A percentile compares a stretch with the other conserved stretches of the same genome.
Evolutionary conservation across 2,888 invertebrate species (phyloP).

Genomic region (Cataglyphis cursor): DNA sequence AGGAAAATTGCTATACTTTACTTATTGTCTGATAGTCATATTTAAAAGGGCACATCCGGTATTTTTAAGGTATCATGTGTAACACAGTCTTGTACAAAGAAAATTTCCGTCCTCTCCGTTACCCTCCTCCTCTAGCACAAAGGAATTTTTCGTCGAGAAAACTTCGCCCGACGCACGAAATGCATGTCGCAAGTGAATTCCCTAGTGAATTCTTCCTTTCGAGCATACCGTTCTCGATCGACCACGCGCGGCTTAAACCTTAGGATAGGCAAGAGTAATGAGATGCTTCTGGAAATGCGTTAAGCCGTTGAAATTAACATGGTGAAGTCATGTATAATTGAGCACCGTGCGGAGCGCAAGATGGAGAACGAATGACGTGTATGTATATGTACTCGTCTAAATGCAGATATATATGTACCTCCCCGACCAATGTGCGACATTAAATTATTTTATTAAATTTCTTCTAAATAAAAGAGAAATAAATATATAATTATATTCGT

Average conservation of each 20-base stretch:
- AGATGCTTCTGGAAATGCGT: constrained; percentile 22
- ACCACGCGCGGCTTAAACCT: constrained; percentile 22
- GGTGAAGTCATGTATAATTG: constrained; percentile 58
- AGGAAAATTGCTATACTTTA: not conserved
- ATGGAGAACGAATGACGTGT: not conserved
- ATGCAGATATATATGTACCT: not conserved
- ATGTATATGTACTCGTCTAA: not conserved
- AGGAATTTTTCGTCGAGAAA: constrained; percentile 39
- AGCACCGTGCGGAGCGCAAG: constrained; percentile 16
- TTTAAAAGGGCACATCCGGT: constrained; percentile 13
- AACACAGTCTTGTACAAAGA: constrained; percentile 35
- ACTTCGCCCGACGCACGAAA: constrained; percentile 22
- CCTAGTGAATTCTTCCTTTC: constrained; percentile 34
- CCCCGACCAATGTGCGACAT: not conserved
- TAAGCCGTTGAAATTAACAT: constrained; percentile 58
- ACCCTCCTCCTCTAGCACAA: constrained; percentile 37
- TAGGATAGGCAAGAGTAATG: not conserved
- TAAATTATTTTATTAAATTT: not conserved
- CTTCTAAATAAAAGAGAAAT: not conserved
- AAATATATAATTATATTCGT: not conserved
- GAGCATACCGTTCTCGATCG: constrained; percentile 6
- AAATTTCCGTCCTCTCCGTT: constrained; percentile 37
- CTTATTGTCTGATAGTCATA: not conserved
- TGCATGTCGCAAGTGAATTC: constrained; percentile 48
- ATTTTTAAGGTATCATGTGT: constrained; percentile 21